Evolutionary conservation across 2,888 invertebrate genomes (phyloP), one percentile per base, ranked within the genome.

Genomic region (Epinotia nisella): DNA sequence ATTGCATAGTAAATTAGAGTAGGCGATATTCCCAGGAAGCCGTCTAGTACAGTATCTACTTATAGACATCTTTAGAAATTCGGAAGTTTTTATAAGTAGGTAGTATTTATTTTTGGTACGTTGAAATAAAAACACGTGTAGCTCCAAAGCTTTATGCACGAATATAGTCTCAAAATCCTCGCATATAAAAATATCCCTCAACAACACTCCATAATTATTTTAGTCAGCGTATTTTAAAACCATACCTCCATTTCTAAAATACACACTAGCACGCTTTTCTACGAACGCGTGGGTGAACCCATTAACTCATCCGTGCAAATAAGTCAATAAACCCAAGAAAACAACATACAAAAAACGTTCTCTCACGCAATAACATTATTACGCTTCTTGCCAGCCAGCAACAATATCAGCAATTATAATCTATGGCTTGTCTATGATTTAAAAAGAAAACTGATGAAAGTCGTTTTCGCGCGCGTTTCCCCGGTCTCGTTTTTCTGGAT

Each of bases 391-490:
- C n/a, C 61, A 61, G 59, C 53, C 67, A 56, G 64, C n/a, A 35
- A 67, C 71, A 71, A 58, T 69, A 60, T 39, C 39, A 58, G 21
- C 51, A 24, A 71, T 39, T 41, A 58, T 24, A 45, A 64, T 62
- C 67, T 68, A 62, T 69, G 64, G 61, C 64, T 53, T 69, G 69
- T 69, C 68, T 62, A 56, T 70, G 74, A 79, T 78, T 73, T 78
- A 76, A 74, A 75, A 82, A 79, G 85, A 87, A 86, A 86, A 83
- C 80, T 71, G 71, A 77, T 78, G 81, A 82, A 76, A 85, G 61
- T 71, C 9, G 69, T 71, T 73, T 82, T 80, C 79, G 80, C 82
- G 81, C 79, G 78, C 79, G 61, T 81, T 85, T 87, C 85, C 79
- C 73, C 80, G 76, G 76, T 78, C 80, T 76, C 72, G 79, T 81